phyloP scores from a whole-genome alignment of 2,888 invertebrate species.

The Xestobium rufovillosum region DNA sequence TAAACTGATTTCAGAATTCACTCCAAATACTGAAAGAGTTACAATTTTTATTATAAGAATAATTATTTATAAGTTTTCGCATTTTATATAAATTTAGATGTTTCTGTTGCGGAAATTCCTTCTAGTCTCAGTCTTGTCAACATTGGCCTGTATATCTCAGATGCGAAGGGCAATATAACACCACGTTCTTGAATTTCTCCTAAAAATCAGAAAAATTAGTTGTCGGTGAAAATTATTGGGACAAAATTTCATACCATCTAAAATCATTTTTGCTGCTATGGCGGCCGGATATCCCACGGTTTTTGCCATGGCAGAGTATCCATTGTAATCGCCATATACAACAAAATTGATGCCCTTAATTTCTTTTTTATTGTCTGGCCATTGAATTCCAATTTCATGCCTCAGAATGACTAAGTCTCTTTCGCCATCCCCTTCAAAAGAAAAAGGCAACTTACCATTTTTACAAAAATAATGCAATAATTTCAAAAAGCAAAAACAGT shows the following conservation, averaged over 20 bases:
- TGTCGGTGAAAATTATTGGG: neutral
- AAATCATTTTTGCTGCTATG: conserved; percentile 94
- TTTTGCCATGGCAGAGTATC: conserved; percentile 94
- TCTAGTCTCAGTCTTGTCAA: conserved; percentile 78
- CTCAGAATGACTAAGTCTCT: conserved; percentile 90
- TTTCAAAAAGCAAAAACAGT: neutral
- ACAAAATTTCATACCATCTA: conserved; percentile 71
- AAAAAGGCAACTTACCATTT: too few relatives aligned
- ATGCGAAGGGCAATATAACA: conserved; percentile 82
- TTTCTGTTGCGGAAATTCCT: conserved; percentile 68
- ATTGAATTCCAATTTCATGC: conserved; percentile 86
- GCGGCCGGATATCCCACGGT: conserved; percentile 91
- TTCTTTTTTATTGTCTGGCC: conserved; percentile 83
- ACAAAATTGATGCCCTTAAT: conserved; percentile 79
- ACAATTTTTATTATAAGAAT: too few relatives aligned
- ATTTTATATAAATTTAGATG: conserved; percentile 48
- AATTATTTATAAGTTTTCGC: too few relatives aligned
- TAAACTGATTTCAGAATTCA: too few relatives aligned
- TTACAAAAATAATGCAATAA: neutral
- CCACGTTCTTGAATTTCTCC: conserved; percentile 96
- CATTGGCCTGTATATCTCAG: conserved; percentile 89
- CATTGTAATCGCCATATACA: conserved; percentile 71
- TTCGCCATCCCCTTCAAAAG: conserved; percentile 60
- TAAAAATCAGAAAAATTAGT: conserved; percentile 37
- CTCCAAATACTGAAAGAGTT: too few relatives aligned